Evolutionary conservation across 2,888 invertebrate genomes (phyloP), one percentile per base, ranked within the genome.

Genomic region (Rhagium mordax): DNA sequence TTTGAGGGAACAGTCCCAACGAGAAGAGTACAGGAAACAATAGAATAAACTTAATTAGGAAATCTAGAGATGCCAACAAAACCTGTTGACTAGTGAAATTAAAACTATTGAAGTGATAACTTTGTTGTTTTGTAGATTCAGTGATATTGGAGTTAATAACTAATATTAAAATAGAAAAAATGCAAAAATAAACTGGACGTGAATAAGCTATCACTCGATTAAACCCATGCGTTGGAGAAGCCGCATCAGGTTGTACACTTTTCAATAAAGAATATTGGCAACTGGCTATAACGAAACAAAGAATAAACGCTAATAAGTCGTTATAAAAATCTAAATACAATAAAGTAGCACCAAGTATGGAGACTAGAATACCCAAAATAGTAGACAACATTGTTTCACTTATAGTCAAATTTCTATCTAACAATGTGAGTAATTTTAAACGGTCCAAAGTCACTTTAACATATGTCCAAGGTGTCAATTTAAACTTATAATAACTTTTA

Each of bases 241-340:
- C 96, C 0, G 99, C 98, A 88, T 99, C 99, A 0, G 99, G 99
- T 85, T 99, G 99, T 0, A 99, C 99, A 80, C 98, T 98, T 89
- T 98, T 99, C 77, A 98, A 89, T 78, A 99, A 89, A 0, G 98
- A 98, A 88, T 99, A 99, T 88, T 99, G 99, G 84, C 98, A 97
- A 15, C 98, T 95, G 0, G 99, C 99, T 82, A 98, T 97, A n/a
- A 98, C 96, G 82, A 98, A 95, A 89, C 98, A 98, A 88, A 99
- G 97, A 85, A 98, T 90, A 87, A 99, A 96, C 15, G 98, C 96
- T 83, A 94, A 95, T 67, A 98, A 92, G 86, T 99, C 99, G 82
- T 93, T 93, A 89, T 97, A 99, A 86, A 97, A 95, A 61, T 94
- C 94, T 57, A 94, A 90, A 84, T 94, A 94, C 6, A 98, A 89